Percentiles rank a stretch among this genome's conserved stretches.
Evolutionary conservation across 2,113 vertebrate genomes (phyloP).

Genomic region (Corythornis vintsioides): DNA sequence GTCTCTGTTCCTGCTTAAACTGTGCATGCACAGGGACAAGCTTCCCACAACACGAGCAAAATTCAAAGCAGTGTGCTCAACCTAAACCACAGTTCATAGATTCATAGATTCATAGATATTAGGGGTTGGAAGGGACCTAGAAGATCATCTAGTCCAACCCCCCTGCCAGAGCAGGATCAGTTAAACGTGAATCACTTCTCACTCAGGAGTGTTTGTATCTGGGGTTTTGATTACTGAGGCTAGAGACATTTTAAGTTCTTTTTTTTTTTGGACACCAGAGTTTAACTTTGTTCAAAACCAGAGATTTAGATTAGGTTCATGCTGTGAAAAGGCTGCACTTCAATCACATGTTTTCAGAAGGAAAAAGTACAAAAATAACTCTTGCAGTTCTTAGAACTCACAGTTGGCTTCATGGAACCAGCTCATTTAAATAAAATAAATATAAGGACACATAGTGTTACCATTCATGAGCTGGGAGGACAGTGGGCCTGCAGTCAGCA

Average conservation of each 20-base stretch:
- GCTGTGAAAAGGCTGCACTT: neutral
- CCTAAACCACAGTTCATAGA: neutral
- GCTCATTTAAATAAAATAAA: neutral
- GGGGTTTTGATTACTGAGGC: neutral
- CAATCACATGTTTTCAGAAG: neutral
- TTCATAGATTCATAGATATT: too few species aligned
- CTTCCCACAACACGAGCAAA: neutral
- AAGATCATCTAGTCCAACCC: too few species aligned
- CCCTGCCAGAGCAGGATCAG: too few species aligned
- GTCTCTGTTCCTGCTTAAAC: constrained; percentile 37
- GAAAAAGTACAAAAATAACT: neutral
- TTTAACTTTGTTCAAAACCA: constrained; percentile 3
- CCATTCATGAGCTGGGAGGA: neutral
- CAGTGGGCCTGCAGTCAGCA: neutral
- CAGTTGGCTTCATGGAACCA: neutral
- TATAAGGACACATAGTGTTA: neutral
- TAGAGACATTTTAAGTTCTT: neutral
- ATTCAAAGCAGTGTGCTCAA: neutral
- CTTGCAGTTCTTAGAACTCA: neutral
- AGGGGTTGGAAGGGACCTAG: too few species aligned
- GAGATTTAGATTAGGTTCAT: neutral
- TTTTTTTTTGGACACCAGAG: neutral
- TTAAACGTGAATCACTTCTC: neutral
- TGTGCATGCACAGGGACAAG: neutral
- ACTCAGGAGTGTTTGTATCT: constrained; percentile 6